phyloP scores from a whole-genome alignment of 2,113 vertebrate species.

The Uria lomvia region DNA sequence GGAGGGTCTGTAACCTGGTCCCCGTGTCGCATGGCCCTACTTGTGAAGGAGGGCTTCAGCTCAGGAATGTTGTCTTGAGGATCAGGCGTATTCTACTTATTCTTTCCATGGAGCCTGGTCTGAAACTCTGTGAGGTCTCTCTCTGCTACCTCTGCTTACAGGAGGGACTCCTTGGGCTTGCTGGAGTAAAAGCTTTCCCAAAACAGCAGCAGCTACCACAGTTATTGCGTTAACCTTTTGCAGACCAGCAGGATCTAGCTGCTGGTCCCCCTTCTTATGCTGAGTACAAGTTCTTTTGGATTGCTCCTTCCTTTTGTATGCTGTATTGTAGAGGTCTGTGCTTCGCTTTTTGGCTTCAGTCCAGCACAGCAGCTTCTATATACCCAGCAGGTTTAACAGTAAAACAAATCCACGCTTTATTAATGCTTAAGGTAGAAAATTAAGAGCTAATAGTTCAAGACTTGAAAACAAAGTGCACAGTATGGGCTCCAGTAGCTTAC shows the following conservation, averaged over 20 bases:
- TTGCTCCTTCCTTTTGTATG: neutral
- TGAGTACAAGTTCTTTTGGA: neutral
- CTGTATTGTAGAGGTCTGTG: neutral
- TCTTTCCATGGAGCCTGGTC: neutral
- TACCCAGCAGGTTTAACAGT: neutral
- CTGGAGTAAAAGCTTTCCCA: neutral
- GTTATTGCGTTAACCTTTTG: neutral
- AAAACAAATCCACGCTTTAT: neutral
- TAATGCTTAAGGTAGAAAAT: neutral
- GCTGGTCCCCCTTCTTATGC: neutral
- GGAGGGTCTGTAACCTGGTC: neutral
- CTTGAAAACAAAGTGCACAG: neutral
- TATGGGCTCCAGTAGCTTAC: neutral
- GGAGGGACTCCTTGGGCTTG: neutral
- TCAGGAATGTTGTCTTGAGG: neutral
- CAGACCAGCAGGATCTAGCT: neutral
- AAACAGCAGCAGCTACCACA: neutral
- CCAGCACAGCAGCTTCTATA: neutral
- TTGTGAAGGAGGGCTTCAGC: neutral
- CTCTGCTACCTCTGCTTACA: neutral
- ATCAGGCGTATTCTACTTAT: neutral
- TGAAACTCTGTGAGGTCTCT: neutral
- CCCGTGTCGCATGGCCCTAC: neutral
- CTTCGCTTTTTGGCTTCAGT: neutral
- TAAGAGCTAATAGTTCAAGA: neutral